A percentile compares a stretch with the other conserved stretches of the same genome.
Conservation (phyloP, 2,797 vertebrate genomes). For the Rhynchonycteris naso region DNA sequence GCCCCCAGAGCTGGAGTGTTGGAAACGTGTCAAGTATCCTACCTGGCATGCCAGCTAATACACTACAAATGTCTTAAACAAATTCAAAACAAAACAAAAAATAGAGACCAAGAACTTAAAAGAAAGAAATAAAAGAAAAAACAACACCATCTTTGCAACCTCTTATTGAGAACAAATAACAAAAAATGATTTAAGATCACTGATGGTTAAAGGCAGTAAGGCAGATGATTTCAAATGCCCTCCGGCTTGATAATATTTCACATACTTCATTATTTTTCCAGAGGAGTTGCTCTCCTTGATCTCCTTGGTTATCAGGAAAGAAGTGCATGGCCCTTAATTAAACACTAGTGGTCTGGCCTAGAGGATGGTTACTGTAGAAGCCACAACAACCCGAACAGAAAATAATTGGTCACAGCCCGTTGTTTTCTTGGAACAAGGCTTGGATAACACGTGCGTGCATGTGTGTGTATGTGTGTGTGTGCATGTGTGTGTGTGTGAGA, state of each 20-base stretch:
- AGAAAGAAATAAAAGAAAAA: no score
- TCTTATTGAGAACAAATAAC: neutral
- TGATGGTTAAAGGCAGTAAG: neutral
- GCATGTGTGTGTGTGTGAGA: neutral
- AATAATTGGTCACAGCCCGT: neutral
- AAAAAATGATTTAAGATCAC: constrained; percentile 20
- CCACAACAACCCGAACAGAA: neutral
- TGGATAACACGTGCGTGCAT: neutral
- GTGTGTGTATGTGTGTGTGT: neutral
- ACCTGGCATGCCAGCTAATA: neutral
- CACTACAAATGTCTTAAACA: neutral
- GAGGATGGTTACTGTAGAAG: neutral
- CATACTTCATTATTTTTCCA: neutral
- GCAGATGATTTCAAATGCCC: neutral
- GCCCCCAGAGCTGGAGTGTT: accelerated
- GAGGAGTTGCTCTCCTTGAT: neutral
- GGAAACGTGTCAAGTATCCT: accelerated
- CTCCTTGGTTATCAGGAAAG: neutral
- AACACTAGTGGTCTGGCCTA: neutral
- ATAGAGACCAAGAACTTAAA: neutral
- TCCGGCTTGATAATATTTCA: neutral
- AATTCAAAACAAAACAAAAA: neutral
- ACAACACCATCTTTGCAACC: neutral
- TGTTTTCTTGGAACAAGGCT: neutral
- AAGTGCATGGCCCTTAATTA: neutral